phyloP scores from a whole-genome alignment of 2,797 vertebrate genomes.

The Coracias cyanogaster region DNA sequence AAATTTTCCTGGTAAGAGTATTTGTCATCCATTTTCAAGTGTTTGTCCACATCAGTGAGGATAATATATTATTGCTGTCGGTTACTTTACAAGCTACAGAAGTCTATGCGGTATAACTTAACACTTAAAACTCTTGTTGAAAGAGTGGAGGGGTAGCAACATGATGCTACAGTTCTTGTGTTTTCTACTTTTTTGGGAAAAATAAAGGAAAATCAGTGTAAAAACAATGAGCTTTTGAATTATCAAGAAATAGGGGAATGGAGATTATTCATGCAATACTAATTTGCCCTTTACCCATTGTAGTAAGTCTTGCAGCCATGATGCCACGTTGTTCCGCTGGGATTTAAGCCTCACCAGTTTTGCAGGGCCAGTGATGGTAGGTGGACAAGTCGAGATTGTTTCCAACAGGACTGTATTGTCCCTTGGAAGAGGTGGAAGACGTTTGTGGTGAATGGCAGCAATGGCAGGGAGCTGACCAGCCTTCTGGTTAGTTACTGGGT shows the following conservation, averaged over 20 bases:
- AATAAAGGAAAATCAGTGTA: not conserved
- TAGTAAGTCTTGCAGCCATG: not conserved
- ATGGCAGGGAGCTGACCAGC: not conserved
- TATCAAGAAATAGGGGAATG: not conserved
- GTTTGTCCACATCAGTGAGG: constrained; percentile 46
- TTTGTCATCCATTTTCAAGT: constrained; percentile 48
- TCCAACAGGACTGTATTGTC: fast-evolving
- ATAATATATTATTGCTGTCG: constrained; percentile 56
- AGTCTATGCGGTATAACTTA: not conserved
- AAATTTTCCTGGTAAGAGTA: constrained; percentile 11
- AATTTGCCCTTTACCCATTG: not conserved
- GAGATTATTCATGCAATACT: not conserved
- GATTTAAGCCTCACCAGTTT: not conserved
- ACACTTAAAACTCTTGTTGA: not conserved
- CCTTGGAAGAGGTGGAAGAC: not conserved
- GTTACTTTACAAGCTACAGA: constrained; percentile 1
- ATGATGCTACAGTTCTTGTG: not conserved
- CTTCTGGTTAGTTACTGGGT: not conserved
- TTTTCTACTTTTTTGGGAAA: not conserved
- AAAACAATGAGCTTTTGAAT: not conserved
- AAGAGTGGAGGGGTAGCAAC: not conserved
- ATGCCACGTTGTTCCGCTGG: not conserved
- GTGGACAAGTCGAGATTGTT: not conserved
- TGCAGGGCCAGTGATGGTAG: not conserved
- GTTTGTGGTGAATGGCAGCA: not conserved